These are phyloP conservation scores for Apodemus sylvaticus DNA, from an alignment of 2,113 vertebrate genomes.

Conservation along the genomic window DNA sequence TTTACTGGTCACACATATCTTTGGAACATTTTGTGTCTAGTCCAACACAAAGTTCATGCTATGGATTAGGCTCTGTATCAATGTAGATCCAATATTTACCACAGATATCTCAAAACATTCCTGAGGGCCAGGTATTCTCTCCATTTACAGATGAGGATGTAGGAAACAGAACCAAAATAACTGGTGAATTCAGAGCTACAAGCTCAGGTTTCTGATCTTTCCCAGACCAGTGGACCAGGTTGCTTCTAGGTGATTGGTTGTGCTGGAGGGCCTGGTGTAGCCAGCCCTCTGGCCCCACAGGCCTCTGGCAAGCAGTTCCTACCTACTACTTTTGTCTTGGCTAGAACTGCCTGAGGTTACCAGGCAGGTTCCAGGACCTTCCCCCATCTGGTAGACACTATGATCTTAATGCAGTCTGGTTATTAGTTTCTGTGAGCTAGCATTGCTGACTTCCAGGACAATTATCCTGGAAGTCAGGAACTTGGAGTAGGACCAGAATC, in stretches of 20 bases:
- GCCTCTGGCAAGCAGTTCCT: neutral
- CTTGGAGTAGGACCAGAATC: neutral
- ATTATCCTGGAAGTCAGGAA: neutral
- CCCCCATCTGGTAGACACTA: neutral
- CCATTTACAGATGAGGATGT: neutral
- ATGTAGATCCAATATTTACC: fast-evolving
- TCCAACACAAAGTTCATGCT: neutral
- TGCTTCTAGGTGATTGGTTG: neutral
- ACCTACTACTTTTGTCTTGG: neutral
- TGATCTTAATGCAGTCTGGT: neutral
- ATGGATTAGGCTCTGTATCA: neutral
- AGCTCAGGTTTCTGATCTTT: neutral
- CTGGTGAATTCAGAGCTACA: neutral
- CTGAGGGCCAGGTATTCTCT: neutral
- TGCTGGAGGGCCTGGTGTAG: neutral
- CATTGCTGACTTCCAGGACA: neutral
- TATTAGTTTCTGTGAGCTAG: neutral
- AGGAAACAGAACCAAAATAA: neutral
- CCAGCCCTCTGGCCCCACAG: neutral
- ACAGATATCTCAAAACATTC: neutral
- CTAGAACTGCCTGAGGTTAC: neutral
- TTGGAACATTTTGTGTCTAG: neutral
- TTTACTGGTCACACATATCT: neutral
- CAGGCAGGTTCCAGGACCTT: neutral
- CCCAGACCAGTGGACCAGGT: neutral